Conservation (phyloP, 2,888 invertebrate species). For the Melipona beecheii region DNA sequence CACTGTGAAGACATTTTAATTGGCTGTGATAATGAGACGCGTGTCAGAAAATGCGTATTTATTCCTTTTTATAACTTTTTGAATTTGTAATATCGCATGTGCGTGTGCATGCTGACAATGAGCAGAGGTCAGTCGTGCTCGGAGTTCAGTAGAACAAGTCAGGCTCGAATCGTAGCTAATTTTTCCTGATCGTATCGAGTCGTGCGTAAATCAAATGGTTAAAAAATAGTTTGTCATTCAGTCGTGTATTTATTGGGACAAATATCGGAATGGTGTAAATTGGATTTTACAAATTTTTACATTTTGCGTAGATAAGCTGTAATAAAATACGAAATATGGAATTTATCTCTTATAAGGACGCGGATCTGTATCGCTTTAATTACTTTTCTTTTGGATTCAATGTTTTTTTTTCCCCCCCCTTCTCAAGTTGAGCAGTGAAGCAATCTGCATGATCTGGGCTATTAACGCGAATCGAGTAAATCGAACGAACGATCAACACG, state of each 20-base stretch:
- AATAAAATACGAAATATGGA: not conserved
- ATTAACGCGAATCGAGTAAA: not conserved
- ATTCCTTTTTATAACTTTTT: too few relatives aligned
- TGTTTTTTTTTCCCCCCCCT: fast-evolving
- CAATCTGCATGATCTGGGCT: not conserved
- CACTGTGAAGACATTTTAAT: not conserved
- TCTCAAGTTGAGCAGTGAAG: not conserved
- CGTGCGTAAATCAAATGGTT: not conserved
- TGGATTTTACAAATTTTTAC: not conserved
- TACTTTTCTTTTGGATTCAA: not conserved
- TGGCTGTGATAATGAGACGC: too few relatives aligned
- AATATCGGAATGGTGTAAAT: too few relatives aligned
- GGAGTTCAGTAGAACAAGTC: not conserved
- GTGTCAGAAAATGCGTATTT: too few relatives aligned
- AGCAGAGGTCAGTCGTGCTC: not conserved
- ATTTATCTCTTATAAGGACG: not conserved
- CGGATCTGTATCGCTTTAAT: not conserved
- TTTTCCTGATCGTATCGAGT: not conserved
- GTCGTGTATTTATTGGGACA: too few relatives aligned
- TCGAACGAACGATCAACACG: not conserved
- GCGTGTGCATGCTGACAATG: not conserved
- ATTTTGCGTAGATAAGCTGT: not conserved
- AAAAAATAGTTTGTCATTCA: not conserved
- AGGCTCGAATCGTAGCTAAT: not conserved
- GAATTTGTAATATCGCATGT: too few relatives aligned